These are phyloP conservation scores for Helicolenus hilgendorfi DNA, from an alignment of 2,797 vertebrate species.

Conservation along the genomic window DNA sequence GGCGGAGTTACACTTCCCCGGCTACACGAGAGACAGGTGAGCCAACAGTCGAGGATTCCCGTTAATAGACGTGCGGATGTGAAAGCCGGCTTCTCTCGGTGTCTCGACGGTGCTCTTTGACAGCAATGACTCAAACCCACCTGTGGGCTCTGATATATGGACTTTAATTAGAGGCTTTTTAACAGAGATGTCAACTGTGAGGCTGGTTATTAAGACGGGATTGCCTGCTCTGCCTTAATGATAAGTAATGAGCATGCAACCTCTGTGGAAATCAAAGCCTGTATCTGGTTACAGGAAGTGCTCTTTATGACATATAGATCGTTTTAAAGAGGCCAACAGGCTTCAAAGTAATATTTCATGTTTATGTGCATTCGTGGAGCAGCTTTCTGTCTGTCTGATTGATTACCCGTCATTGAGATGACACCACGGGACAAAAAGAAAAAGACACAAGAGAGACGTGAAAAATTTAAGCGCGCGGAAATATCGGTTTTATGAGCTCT, in stretches of 20 bases:
- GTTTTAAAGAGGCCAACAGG: neutral
- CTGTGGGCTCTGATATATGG: slow-evolving; percentile 65
- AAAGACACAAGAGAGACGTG: neutral
- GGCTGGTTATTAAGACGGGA: slow-evolving; percentile 62
- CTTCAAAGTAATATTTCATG: neutral
- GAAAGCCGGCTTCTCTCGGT: slow-evolving; percentile 3
- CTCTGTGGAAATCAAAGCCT: slow-evolving; percentile 57
- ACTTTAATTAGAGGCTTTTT: slow-evolving; percentile 76
- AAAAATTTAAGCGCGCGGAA: slow-evolving; percentile 17
- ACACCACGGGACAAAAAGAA: neutral
- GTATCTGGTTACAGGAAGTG: slow-evolving; percentile 3
- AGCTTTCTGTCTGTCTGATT: neutral
- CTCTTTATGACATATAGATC: neutral
- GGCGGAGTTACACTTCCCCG: neutral
- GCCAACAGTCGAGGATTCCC: slow-evolving; percentile 33
- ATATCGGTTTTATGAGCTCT: slow-evolving; percentile 25
- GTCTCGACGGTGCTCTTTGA: slow-evolving; percentile 13
- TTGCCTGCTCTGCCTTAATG: slow-evolving; percentile 41
- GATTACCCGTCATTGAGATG: neutral
- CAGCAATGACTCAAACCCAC: slow-evolving; percentile 58
- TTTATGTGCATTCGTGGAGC: neutral
- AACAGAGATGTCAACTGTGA: slow-evolving; percentile 59
- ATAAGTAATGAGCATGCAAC: slow-evolving; percentile 56
- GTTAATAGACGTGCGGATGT: slow-evolving; percentile 28
- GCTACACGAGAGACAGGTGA: slow-evolving; percentile 37